These are phyloP conservation scores for Halocynthia aurantium DNA, from an alignment of 23 tunicate genomes.

Conservation along the genomic window DNA sequence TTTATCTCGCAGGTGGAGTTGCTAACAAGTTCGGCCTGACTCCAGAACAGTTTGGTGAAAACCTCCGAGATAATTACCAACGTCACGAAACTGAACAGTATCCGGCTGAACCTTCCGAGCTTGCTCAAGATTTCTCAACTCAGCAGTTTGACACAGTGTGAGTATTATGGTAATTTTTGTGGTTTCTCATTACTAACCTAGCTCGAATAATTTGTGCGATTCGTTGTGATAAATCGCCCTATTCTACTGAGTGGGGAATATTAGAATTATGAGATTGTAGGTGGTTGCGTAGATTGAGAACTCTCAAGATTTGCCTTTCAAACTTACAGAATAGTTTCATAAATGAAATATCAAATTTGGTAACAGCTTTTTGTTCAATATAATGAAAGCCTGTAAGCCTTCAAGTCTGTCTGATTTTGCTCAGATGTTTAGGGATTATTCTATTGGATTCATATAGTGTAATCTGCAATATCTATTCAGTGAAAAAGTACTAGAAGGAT, in stretches of 20 bases:
- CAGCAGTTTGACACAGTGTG: slow-evolving; percentile 81
- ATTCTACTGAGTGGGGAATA: background rate
- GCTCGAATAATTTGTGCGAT: too few species aligned
- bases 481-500: slow-evolving; percentile 86
- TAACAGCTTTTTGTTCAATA: too few species aligned
- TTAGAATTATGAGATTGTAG: background rate
- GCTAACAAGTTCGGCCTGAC: slow-evolving; percentile 98
- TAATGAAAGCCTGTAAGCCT: too few species aligned
- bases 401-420: background rate
- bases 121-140: slow-evolving; percentile 81
- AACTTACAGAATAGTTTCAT: too few species aligned
- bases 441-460: background rate
- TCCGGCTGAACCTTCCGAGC: slow-evolving; percentile 77
- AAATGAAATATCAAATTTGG: too few species aligned
- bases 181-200: too few species aligned
- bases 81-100: slow-evolving; percentile 89
- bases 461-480: slow-evolving; percentile 25
- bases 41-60: slow-evolving; percentile 92
- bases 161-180: background rate
- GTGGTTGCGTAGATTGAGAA: background rate
- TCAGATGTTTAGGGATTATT: background rate
- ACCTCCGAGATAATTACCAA: slow-evolving; percentile 85
- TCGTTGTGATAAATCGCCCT: too few species aligned
- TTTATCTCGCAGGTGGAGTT: slow-evolving; percentile 48
- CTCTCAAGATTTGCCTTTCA: too few species aligned